phyloP scores from a whole-genome alignment of 1,140 invertebrate species.

The Lepidurus couesii region DNA sequence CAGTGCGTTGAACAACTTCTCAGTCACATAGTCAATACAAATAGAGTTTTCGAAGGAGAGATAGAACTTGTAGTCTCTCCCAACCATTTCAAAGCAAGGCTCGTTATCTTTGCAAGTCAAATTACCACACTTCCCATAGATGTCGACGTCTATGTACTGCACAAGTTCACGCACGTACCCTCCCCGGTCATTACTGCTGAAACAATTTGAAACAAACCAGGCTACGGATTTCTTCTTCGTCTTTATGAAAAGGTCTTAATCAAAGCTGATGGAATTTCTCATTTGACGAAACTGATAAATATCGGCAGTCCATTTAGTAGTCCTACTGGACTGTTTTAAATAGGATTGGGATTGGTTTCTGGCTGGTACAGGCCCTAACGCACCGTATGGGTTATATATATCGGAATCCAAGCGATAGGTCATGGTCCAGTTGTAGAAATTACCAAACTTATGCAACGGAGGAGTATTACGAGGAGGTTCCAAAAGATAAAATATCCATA shows the following conservation, averaged over 20 bases:
- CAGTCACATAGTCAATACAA: slow-evolving; percentile 42
- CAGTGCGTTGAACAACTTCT: slow-evolving; percentile 40
- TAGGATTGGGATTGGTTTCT: not conserved
- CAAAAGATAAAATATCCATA: slow-evolving; percentile 36
- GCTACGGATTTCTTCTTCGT: slow-evolving; percentile 38
- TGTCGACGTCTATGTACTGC: slow-evolving; percentile 40
- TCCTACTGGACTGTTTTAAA: not conserved
- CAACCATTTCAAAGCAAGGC: slow-evolving; percentile 35
- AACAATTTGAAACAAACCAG: slow-evolving; percentile 52
- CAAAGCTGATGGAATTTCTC: not conserved
- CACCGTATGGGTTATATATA: not conserved
- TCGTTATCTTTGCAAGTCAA: not conserved
- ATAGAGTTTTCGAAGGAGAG: slow-evolving; percentile 38
- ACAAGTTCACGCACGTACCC: slow-evolving; percentile 46
- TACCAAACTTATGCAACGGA: not conserved
- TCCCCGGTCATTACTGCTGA: slow-evolving; percentile 43
- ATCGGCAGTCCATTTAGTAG: not conserved
- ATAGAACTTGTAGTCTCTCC: slow-evolving; percentile 34
- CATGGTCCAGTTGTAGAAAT: slow-evolving; percentile 36
- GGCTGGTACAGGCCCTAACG: not conserved
- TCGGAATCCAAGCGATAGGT: slow-evolving; percentile 29
- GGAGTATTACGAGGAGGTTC: slow-evolving; percentile 38
- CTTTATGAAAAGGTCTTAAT: slow-evolving; percentile 15
- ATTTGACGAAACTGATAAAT: not conserved
- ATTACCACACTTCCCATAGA: slow-evolving; percentile 35